Base-by-base conservation (phyloP, 2,888 invertebrate genomes). In the Perizoma affinitatum region DNA sequence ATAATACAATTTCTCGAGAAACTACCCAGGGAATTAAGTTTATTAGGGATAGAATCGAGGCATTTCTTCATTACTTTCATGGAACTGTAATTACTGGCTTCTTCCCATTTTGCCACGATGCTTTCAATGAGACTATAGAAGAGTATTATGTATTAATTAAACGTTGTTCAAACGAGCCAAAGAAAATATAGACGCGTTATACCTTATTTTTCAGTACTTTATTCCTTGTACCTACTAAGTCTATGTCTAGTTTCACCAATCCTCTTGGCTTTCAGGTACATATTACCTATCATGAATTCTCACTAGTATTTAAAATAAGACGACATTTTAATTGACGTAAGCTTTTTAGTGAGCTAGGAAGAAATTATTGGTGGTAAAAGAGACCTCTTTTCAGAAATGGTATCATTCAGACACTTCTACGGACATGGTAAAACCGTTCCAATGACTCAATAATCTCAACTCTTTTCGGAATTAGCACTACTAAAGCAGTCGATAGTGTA, bases 21-120 rank as follows among this genome's bases (percentile, higher is more conserved):
- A n/a, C 9, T 42, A 5, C 42, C 71, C 75, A 74, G 69, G 76
- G 74, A 79, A 79, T 79, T 80, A 79, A 74, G 74, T 76, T 83
- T 78, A 82, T 81, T 81, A 76, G 75, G 75, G 74, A 74, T 79
- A 78, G 78, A 81, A 80, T 83, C 80, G 80, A 80, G 80, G 82
- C 77, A 83, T 82, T 84, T 83, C 82, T 83, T 84, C 80, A 85
- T 83, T 85, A 83, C 85, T 84, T 80, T 75, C 78, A 74, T 78
- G 78, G 76, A 79, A 72, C 78, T 80, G 81, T 86, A 84, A 87
- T 86, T 86, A 82, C 80, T 72, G 71, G 78, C 80, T 80, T 76
- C 77, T 74, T 78, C 84, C 82, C 80, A 80, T 83, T 82, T 80
- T 74, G 71, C 70, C 70, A 73, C 74, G 74, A 78, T 78, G 72